Percentiles rank a stretch among this genome's conserved stretches.
Evolutionary conservation across 2,797 vertebrate species (phyloP).

Genomic region (Tinamus major): DNA sequence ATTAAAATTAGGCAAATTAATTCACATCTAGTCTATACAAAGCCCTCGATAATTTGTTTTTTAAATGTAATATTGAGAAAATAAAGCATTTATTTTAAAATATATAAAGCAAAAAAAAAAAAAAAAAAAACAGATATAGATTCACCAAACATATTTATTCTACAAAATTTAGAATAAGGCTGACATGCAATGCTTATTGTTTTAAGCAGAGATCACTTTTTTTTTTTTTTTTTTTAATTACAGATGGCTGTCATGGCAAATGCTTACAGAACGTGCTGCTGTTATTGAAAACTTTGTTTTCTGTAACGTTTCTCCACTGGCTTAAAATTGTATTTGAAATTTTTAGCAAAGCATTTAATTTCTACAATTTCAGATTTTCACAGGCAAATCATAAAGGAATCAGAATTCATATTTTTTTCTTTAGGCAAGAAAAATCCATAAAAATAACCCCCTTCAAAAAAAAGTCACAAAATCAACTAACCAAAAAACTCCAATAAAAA

Average conservation of each 20-base stretch:
- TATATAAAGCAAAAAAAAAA: background rate
- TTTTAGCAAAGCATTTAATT: background rate
- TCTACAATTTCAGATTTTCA: background rate
- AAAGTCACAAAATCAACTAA: background rate
- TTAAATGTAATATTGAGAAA: background rate
- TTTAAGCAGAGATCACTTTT: background rate
- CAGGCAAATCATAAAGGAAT: background rate
- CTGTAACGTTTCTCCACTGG: background rate
- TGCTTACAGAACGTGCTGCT: background rate
- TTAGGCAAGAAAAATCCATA: fast-evolving
- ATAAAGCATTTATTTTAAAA: background rate
- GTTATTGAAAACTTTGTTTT: background rate
- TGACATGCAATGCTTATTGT: background rate
- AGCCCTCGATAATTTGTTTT: slow-evolving; percentile 42
- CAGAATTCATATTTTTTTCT: background rate
- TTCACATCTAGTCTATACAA: slow-evolving; percentile 29
- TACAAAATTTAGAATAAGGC: slow-evolving; percentile 19
- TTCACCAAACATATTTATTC: slow-evolving; percentile 54
- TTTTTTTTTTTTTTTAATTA: background rate
- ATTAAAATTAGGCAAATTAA: slow-evolving; percentile 53
- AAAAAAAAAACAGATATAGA: slow-evolving; percentile 20
- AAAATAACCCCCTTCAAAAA: background rate
- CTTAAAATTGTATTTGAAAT: background rate
- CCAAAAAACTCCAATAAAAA: background rate
- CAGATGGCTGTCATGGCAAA: background rate